A percentile compares a stretch with the other conserved stretches of the same genome.
These are phyloP conservation scores for Bombylius major DNA, from an alignment of 2,888 invertebrate genomes.

Conservation along the genomic window DNA sequence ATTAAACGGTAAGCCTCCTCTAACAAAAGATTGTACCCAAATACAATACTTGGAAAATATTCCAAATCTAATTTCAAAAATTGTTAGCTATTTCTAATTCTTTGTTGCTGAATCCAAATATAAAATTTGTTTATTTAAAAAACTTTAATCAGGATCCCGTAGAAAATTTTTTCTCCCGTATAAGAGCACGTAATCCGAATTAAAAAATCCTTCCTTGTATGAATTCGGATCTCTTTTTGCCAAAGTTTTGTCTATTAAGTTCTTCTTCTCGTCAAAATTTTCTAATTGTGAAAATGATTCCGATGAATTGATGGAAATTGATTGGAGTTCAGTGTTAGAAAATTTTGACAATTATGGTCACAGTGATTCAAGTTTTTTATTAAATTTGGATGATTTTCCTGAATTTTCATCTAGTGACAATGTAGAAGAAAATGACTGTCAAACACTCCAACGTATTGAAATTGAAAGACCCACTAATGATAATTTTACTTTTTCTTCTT, in stretches of 20 bases:
- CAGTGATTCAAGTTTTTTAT: too few species aligned
- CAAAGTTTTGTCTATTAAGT: not conserved
- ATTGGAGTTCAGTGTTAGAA: conserved; percentile 4
- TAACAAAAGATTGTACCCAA: not conserved
- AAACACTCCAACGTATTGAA: not conserved
- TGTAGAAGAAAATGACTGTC: not conserved
- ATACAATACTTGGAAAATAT: too few species aligned
- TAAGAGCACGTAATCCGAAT: conserved; percentile 1
- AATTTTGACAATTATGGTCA: too few species aligned
- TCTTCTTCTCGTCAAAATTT: conserved; percentile 6
- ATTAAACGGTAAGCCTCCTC: conserved; percentile 1
- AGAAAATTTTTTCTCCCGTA: conserved; percentile 2
- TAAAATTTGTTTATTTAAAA: not conserved
- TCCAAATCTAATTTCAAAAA: too few species aligned
- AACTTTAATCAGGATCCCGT: conserved; percentile 4
- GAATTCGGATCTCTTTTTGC: too few species aligned
- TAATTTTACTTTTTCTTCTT: too few species aligned
- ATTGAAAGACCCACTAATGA: too few species aligned
- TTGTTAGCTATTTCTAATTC: too few species aligned
- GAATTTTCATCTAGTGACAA: not conserved
- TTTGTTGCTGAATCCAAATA: too few species aligned
- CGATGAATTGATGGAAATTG: conserved; percentile 2
- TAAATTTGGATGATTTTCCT: not conserved
- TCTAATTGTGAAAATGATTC: conserved; percentile 6
- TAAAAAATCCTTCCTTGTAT: not conserved